A percentile compares a stretch with the other conserved stretches of the same genome.
Conservation (phyloP, 2,888 invertebrate species). For the Syrphus vitripennis region DNA sequence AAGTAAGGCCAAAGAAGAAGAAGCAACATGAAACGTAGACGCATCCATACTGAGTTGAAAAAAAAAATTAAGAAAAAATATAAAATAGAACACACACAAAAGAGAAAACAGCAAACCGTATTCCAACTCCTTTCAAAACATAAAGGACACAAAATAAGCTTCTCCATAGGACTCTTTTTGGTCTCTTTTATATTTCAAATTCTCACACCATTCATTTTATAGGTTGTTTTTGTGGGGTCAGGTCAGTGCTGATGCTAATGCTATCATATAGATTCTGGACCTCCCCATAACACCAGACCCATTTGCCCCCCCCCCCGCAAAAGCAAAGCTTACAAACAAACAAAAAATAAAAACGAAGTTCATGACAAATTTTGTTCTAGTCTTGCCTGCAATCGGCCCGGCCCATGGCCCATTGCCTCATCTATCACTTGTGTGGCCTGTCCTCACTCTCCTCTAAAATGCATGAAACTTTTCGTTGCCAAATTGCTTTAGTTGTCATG, state of each 20-base stretch:
- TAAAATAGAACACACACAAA: background rate
- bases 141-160: constrained; percentile 57
- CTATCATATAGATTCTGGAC: constrained; percentile 62
- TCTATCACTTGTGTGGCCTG: constrained; percentile 37
- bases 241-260: constrained; percentile 69
- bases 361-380: constrained; percentile 64
- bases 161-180: background rate
- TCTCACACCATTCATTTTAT: constrained; percentile 58
- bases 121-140: constrained; percentile 7
- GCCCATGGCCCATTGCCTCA: constrained; percentile 42
- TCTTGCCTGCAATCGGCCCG: constrained; percentile 33
- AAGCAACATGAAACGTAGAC: background rate
- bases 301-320: background rate
- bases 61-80: constrained; percentile 17
- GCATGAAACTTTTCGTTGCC: constrained; percentile 74
- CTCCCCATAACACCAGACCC: background rate
- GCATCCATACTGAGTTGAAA: constrained; percentile 12
- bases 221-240: constrained; percentile 51
- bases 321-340: constrained; percentile 6
- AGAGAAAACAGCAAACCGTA: constrained; percentile 36
- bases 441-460: constrained; percentile 51
- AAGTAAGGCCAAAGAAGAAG: constrained; percentile 7
- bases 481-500: constrained; percentile 75
- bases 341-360: constrained; percentile 36
- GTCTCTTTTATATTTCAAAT: constrained; percentile 54